Evolutionary conservation across 2,113 vertebrate genomes (phyloP), one percentile per base, ranked within the genome.

Genomic region (Alouatta palliata): DNA sequence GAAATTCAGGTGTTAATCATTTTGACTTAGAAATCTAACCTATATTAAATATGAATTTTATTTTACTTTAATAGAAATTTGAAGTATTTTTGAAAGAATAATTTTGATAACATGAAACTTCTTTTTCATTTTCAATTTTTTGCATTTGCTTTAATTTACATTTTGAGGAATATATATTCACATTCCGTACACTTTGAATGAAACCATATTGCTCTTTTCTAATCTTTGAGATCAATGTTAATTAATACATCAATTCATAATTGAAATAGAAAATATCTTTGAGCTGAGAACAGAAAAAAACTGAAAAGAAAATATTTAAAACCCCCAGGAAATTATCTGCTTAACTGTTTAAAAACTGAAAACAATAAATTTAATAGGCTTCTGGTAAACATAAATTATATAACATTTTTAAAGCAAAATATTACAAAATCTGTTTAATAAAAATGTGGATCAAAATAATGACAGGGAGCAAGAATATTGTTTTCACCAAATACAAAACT

Each of bases 1-100:
- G 73, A 85, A 94, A 66, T 80, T 61, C 17, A 61, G 27, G 1
- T 87, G 27, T 94, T 90, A 82, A 85, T 92, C 27, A 23, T 81
- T 95, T 92, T 87, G 16, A 91, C 2, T 77, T 87, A 64, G 92
- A 79, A 35, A 82, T 21, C 76, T 10, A 35, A 82, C 27, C 76
- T 10, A 71, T 75, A 27, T 75, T 97, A 94, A 89, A 47, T 71
- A 76, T 58, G 35, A 82, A 43, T 91, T 94, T 37, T 45, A 80
- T 77, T 56, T 91, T 32, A 61, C 32, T 90, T 81, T 87, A 68
- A 52, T 25, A 54, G 8, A 43, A 12, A 85, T 81, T 77, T 87
- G 25, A 80, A 94, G 73, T 61, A 68, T 61, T 88, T 96, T 58
- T 56, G 40, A 47, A 91, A 90, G 66, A 83, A 75, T 5, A 86